Evolutionary conservation across 2,888 invertebrate species (phyloP), one percentile per base, ranked within the genome.

Genomic region (Mimumesa dahlbomi): DNA sequence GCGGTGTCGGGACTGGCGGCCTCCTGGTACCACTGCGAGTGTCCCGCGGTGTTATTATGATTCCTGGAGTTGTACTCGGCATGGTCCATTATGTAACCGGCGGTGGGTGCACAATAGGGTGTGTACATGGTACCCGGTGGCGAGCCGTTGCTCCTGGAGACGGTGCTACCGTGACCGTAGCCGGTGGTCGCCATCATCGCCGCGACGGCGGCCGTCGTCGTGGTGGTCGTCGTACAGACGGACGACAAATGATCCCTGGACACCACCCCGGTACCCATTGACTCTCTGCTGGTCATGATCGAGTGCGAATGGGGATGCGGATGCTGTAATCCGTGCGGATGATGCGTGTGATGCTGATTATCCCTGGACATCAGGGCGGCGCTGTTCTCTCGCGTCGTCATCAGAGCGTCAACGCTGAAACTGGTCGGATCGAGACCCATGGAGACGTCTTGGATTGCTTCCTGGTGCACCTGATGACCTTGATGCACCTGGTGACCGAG

Each of bases 321-420:
- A 57, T 87, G 87, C 57, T 85, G 85, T 2, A 86, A 75, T 2
- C 65, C 73, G 50, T 85, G 85, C 0, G 81, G 70, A 36, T 79
- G 81, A 22, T 79, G 79, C 34, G 71, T 14, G 6, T 78, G 75
- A n/a, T 84, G 84, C 2, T 84, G 84, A 11, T 74, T 73, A 1
- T 80, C 73, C 9, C 76, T 74, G 13, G 69, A 22, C 74, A 78
- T 78, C 46, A 80, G 18, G 1, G 53, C 64, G 2, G 67, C 66
- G 40, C 46, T 66, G 40, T 86, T 85, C 48, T 88, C 91, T 19
- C 91, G 85, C 4, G 70, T 59, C 0, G 92, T 92, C 91, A 93
- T 93, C 70, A 93, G 85, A 54, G 92, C 92, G 82, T 93, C 93
- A n/a, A 93, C 93, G 82, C 91, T 92, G 82, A 93, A 93, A 2